phyloP scores from a whole-genome alignment of 2,113 vertebrate species.

The Colistium nudipinnis region DNA sequence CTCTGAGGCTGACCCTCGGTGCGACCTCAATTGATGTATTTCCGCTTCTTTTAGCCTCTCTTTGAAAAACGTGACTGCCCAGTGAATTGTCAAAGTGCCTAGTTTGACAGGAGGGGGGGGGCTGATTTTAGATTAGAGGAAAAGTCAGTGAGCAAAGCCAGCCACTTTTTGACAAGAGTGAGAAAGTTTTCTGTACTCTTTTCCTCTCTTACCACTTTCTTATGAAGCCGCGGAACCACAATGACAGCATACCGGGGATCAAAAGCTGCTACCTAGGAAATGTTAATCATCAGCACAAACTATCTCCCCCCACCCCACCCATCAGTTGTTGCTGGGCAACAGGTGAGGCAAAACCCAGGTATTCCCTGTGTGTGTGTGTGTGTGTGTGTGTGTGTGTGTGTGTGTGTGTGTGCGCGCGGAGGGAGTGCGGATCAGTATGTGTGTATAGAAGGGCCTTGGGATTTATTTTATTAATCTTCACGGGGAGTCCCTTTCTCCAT shows the following conservation, averaged over 20 bases:
- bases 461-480: conserved; percentile 82
- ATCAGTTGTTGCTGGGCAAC: conserved; percentile 79
- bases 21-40: conserved; percentile 55
- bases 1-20: conserved; percentile 44
- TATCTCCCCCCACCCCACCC: conserved; percentile 65
- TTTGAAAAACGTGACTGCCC: conserved; percentile 39
- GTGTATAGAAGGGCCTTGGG: conserved; percentile 60
- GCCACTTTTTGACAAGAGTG: conserved; percentile 62
- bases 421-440: conserved; percentile 55
- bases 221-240: conserved; percentile 64
- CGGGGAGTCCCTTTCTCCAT: conserved; percentile 68
- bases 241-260: conserved; percentile 61
- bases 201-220: conserved; percentile 45
- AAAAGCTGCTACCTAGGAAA: conserved; percentile 67
- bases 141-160: conserved; percentile 64
- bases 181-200: conserved; percentile 63
- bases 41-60: conserved; percentile 51
- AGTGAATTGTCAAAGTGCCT: conserved; percentile 46
- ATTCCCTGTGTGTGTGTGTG: conserved; percentile 52
- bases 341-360: conserved; percentile 62
- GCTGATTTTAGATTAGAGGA: conserved; percentile 38
- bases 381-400: conserved; percentile 37
- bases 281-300: conserved; percentile 79
- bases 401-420: conserved; percentile 24
- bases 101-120: conserved; percentile 11